These are phyloP conservation scores for Tromatobia lineatoria DNA, from an alignment of 2,888 invertebrate species.

Conservation along the genomic window DNA sequence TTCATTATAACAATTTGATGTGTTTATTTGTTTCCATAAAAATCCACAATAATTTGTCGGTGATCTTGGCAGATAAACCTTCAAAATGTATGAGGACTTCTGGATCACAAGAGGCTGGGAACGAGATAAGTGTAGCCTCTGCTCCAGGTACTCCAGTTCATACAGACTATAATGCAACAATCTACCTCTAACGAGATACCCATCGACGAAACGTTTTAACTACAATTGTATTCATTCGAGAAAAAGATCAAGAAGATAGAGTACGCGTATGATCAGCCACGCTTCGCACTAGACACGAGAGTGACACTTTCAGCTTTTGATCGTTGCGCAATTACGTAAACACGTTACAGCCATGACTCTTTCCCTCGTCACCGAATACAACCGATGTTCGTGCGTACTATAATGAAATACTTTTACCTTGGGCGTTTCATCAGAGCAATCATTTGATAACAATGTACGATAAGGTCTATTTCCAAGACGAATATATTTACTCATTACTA, in stretches of 20 bases:
- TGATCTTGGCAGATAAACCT: background rate
- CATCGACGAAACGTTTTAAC: conserved; percentile 24
- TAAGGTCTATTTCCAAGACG: background rate
- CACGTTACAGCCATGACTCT: background rate
- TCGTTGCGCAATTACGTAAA: conserved; percentile 40
- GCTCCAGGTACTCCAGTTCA: conserved; percentile 11
- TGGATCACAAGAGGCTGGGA: background rate
- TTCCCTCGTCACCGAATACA: conserved; percentile 23
- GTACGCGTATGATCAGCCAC: conserved; percentile 31
- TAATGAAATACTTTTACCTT: conserved; percentile 14
- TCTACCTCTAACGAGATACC: conserved; percentile 32
- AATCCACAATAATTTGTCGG: background rate
- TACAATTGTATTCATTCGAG: conserved; percentile 31
- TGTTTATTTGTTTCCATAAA: background rate
- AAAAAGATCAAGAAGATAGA: conserved; percentile 18
- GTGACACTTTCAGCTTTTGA: conserved; percentile 30
- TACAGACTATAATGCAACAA: conserved; percentile 19
- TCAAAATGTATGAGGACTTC: background rate
- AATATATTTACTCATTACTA: background rate
- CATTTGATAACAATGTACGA: conserved; percentile 10
- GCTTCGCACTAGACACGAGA: conserved; percentile 1
- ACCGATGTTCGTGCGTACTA: conserved; percentile 11
- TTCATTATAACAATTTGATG: background rate
- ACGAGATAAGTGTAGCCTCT: background rate
- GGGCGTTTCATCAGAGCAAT: conserved; percentile 8